Evolutionary conservation across 2,888 invertebrate species (phyloP), one percentile per base, ranked within the genome.

Genomic region (Archaeoteleia sp.): DNA sequence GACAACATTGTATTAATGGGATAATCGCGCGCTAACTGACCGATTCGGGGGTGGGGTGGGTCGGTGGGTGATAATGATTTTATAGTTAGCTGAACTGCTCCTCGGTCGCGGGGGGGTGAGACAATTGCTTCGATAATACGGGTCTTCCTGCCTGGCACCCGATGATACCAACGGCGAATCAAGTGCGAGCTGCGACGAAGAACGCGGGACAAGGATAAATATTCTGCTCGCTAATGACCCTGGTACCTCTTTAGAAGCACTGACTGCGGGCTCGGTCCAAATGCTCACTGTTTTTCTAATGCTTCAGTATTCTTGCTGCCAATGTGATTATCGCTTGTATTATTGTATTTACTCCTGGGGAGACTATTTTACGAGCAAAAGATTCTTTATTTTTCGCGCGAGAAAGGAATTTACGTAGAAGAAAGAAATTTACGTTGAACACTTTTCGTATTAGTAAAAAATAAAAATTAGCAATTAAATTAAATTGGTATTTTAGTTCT

Each of bases 71-170:
- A 83, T 83, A 83, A 83, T 83, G 83, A 83, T 83, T 83, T 83
- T 82, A 82, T 83, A 82, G 82, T 82, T 74, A 79, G 75, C 78
- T 77, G 76, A 78, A 74, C 70, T 58, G 62, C 58, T 75, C 76
- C 72, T 74, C 74, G 76, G 75, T 74, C 73, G 75, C 76, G 81
- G 74, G 77, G 78, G 72, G 74, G 82, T 81, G 83, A 82, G 83
- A 83, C 83, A 83, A 83, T 83, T 83, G 83, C 78, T 74, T 76
- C 81, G 83, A 83, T 83, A 83, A 83, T 83, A 83, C 82, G 82
- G 81, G 80, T 77, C 83, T 83, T 83, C 83, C 83, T 83, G 83
- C 83, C 83, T 83, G 83, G 83, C 82, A 83, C 83, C 82, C 83
- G 77, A 80, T 83, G 83, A 83, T 83, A 82, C 82, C 82, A 79